Evolutionary conservation across 1,140 invertebrate genomes (phyloP).

Genomic region (Drosophila pandora): DNA sequence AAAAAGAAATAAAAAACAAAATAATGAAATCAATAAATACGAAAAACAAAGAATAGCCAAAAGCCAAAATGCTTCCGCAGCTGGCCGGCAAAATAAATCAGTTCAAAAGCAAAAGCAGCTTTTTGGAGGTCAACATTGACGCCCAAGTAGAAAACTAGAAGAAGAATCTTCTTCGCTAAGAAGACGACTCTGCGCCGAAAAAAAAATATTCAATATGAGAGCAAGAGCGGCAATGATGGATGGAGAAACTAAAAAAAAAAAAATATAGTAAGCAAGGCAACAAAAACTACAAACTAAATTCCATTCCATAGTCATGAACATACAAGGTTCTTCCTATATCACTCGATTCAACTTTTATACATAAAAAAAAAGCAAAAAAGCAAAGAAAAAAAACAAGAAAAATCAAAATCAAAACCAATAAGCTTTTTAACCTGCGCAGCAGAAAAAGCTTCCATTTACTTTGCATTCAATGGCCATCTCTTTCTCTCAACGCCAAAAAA

Average conservation of each 20-base stretch:
- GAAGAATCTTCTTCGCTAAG: constrained; percentile 21
- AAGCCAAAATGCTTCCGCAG: constrained; percentile 46
- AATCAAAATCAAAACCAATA: constrained; percentile 37
- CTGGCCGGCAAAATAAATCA: constrained; percentile 54
- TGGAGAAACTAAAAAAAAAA: constrained; percentile 27
- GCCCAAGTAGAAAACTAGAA: constrained; percentile 46
- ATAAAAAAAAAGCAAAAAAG: constrained; percentile 30
- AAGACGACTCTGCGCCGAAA: constrained; percentile 4
- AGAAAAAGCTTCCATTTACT: constrained; percentile 58
- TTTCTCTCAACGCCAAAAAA: constrained; percentile 3
- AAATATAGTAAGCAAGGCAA: constrained; percentile 13
- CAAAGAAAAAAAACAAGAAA: constrained; percentile 43
- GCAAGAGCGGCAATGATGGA: constrained; percentile 22
- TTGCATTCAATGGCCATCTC: constrained; percentile 25
- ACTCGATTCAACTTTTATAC: constrained; percentile 47
- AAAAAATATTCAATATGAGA: constrained; percentile 4
- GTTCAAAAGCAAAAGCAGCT: constrained; percentile 27
- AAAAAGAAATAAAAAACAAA: constrained; percentile 8
- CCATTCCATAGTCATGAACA: constrained; percentile 79
- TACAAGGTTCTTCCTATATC: constrained; percentile 83
- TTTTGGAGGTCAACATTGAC: constrained; percentile 72
- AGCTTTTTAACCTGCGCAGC: constrained; percentile 55
- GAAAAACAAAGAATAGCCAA: constrained; percentile 20
- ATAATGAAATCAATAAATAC: constrained; percentile 54
- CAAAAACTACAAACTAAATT: constrained; percentile 74